Conservation (phyloP, 2,888 invertebrate species). For the Cheilosia urbana region DNA sequence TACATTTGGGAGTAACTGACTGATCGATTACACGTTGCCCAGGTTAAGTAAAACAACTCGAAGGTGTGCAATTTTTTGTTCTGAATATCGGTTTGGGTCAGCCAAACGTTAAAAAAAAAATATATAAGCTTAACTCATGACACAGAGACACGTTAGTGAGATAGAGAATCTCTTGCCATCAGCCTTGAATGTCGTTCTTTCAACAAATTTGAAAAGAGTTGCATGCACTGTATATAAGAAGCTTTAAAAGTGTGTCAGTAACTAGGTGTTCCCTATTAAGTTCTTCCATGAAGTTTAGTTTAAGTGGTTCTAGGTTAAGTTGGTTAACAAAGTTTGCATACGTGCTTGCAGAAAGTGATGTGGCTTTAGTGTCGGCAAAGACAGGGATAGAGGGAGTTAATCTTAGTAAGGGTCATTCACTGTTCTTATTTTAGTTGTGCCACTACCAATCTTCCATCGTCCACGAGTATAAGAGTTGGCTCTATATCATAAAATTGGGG, state of each 20-base stretch:
- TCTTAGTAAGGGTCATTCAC: too few relatives aligned
- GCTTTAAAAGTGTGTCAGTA: conserved; percentile 75
- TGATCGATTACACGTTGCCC: conserved; percentile 74
- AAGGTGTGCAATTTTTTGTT: conserved; percentile 80
- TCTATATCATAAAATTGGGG: too few relatives aligned
- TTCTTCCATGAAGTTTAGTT: conserved; percentile 68
- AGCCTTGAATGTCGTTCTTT: conserved; percentile 36
- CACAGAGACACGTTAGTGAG: conserved; percentile 28
- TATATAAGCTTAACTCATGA: conserved; percentile 41
- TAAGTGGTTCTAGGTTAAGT: conserved; percentile 26
- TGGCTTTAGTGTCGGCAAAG: not conserved
- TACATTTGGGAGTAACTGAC: conserved; percentile 84
- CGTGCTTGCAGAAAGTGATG: conserved; percentile 31
- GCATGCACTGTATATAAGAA: conserved; percentile 66
- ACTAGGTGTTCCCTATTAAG: conserved; percentile 70
- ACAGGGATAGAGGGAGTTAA: not conserved
- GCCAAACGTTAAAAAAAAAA: conserved; percentile 71
- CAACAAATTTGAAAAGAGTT: conserved; percentile 34
- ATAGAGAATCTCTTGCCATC: conserved; percentile 71
- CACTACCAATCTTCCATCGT: too few relatives aligned
- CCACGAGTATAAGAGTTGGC: too few relatives aligned
- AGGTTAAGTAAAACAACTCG: conserved; percentile 62
- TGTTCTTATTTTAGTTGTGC: not conserved
- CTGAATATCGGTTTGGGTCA: conserved; percentile 67
- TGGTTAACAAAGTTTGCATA: not conserved